These are phyloP conservation scores for Aramus guarauna DNA, from an alignment of 2,113 vertebrate genomes.

Conservation along the genomic window DNA sequence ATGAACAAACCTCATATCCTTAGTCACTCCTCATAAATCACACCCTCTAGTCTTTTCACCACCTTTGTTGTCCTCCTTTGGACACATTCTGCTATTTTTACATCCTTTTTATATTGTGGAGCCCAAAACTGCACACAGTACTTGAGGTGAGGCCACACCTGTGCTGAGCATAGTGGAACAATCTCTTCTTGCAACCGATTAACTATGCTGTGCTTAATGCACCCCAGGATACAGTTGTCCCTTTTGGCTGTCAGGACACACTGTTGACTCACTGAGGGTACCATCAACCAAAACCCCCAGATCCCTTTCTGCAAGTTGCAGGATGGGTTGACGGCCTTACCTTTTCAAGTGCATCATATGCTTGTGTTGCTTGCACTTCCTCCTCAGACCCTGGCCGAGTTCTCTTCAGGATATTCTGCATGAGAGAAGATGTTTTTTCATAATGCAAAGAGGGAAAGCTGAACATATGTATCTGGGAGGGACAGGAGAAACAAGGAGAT, in stretches of 20 bases:
- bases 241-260: not conserved
- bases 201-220: not conserved
- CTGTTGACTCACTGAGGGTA: not conserved
- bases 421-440: not conserved
- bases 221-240: not conserved
- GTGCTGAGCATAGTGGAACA: not conserved
- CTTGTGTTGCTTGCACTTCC: slow-evolving; percentile 86
- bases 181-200: not conserved
- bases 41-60: not conserved
- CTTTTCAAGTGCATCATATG: slow-evolving; percentile 88
- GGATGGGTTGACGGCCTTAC: slow-evolving; percentile 53
- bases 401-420: slow-evolving; percentile 94
- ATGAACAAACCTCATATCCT: not conserved
- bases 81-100: not conserved
- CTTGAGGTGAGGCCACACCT: not conserved
- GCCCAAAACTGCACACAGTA: not conserved
- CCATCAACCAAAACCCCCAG: not conserved
- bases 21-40: not conserved
- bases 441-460: not conserved
- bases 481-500: not conserved
- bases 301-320: not conserved
- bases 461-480: not conserved
- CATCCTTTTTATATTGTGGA: not conserved
- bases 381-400: slow-evolving; percentile 83
- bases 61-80: not conserved